These are phyloP conservation scores for Diplolepis rosae DNA, from an alignment of 2,888 invertebrate genomes.

Conservation along the genomic window DNA sequence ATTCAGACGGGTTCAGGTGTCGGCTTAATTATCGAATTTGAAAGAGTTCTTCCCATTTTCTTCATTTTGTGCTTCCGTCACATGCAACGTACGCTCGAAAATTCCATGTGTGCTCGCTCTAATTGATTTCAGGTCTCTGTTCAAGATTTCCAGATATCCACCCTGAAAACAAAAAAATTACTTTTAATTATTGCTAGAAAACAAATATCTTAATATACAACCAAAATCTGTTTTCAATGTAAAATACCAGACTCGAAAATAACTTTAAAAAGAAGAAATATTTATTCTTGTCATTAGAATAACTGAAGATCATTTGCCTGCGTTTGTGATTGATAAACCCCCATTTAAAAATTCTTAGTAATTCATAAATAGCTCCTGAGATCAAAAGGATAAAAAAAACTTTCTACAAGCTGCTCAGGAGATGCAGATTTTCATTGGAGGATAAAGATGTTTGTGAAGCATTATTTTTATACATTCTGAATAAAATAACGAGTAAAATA, in stretches of 20 bases:
- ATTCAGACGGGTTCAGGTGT: neutral
- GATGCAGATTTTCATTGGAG: neutral
- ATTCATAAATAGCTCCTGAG: neutral
- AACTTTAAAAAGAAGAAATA: neutral
- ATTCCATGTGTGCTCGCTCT: neutral
- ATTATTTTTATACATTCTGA: neutral
- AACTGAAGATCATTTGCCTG: neutral
- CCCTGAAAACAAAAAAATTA: neutral
- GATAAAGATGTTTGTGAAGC: neutral
- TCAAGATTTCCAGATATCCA: neutral
- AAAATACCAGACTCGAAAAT: neutral
- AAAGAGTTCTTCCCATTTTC: neutral
- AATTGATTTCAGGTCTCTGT: neutral
- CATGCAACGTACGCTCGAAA: neutral
- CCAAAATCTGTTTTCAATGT: neutral
- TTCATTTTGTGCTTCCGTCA: neutral
- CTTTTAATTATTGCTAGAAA: neutral
- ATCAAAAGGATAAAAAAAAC: neutral
- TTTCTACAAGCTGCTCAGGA: neutral
- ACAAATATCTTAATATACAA: neutral
- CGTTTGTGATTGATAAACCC: neutral
- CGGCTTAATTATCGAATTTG: neutral
- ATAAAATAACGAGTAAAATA: neutral
- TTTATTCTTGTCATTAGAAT: neutral
- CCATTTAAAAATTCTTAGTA: neutral